Evolutionary conservation across 2,113 vertebrate genomes (phyloP), one percentile per base, ranked within the genome.

Genomic region (Channa argus): DNA sequence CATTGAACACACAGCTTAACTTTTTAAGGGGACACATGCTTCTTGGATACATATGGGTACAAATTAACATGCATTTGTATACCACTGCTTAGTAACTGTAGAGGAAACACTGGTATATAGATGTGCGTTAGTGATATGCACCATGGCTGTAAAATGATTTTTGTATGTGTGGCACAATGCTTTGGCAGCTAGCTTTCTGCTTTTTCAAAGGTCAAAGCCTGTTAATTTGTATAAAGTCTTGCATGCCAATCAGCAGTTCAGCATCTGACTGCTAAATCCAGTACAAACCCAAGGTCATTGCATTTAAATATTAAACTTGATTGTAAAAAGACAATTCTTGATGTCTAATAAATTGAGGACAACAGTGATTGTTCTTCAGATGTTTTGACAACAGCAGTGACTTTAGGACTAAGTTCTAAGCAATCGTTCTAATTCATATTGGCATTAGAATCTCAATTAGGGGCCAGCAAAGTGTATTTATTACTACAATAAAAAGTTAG

Each of bases 61-160:
- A 37, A 49, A 33, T 50, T 11, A 33, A 11, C 13, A 46, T 54
- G 38, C 50, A 5, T 11, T 51, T 5, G 2, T 64, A 37, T 55
- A 67, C 59, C 62, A 33, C 10, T 70, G 75, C 76, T 71, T n/a
- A 82, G 71, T 33, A 39, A 51, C 7, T 7, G 56, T 37, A 53
- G 50, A 66, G 82, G 74, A 79, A 79, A 82, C 74, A 65, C 33
- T 41, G 15, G 54, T 43, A 51, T 73, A 14, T 71, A 64, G 63
- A 66, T 2, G n/a, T 75, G 62, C 38, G 1, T 37, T 13, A 15
- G 52, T 37, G 46, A 77, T 58, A 41, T 63, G 63, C 65, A 46
- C 54, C n/a, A 0, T 15, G 53, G 52, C 52, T 72, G 15, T 36
- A 13, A 5, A 44, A 38, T 3, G 34, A 54, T 44, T 47, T 44